Evolutionary conservation across 1,140 invertebrate species (phyloP), one percentile per base, ranked within the genome.

Genomic region (Leucophenga varia): DNA sequence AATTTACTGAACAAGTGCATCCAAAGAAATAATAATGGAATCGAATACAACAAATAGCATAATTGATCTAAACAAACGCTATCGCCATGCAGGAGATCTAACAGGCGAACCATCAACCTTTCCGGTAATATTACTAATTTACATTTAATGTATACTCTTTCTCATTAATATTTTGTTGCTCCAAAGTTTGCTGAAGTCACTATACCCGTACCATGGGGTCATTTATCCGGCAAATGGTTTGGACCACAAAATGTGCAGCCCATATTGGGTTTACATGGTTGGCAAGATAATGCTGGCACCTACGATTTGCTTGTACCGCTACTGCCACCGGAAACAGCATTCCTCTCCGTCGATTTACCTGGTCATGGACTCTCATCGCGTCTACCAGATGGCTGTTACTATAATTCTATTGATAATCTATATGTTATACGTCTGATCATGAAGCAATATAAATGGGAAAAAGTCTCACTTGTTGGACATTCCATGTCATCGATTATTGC

Each of bases 121-220:
- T 39, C 38, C 57, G 6, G 70, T 73, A 68, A 59, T 67, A 20
- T 17, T 30, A 14, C 12, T 21, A 9, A 25, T 20, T 52, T 19
- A 61, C 55, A 59, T 65, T 65, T 55, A 49, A 17, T 53, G 14
- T 3, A 22, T 10, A 39, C 5, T 13, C 31, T 49, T 35, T 28
- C 30, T 25, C 17, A 42, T n/a, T 25, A 32, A 21, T n/a, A 9
- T 18, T 34, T 32, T 21, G 17, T 7, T n/a, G 2, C 7, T 16
- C 36, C 16, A 9, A 36, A 73, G 70, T 73, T 84, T 28, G 77
- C 83, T 43, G 88, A 91, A 74, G 77, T 91, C 32, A 72, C 83
- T 57, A 89, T 92, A 57, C 83, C 87, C 8, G 82, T 89, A 9
- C 87, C 88, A 13, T 91, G 86, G 87, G 89, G 89, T 7, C 80